Evolutionary conservation across 2,113 vertebrate genomes (phyloP), one percentile per base, ranked within the genome.

Genomic region (Todiramphus saurophagus): DNA sequence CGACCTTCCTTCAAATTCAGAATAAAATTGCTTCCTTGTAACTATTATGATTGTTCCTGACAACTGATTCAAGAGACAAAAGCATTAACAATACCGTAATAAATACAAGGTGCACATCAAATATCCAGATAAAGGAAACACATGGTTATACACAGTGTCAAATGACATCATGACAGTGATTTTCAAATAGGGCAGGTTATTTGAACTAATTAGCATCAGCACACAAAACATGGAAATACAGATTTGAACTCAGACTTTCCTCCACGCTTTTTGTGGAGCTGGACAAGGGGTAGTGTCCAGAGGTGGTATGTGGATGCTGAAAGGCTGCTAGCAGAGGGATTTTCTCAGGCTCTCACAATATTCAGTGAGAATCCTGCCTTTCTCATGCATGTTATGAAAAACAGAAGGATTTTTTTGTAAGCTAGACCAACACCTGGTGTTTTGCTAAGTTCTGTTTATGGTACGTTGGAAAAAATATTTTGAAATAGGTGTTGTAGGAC

Each of bases 71-170:
- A 72, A 90, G 60, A 78, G 87, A 93, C 89, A 67, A 53, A 95
- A 94, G 93, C 95, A 96, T 84, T 89, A 86, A 72, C 88, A 67
- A 83, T 86, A 24, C 66, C 68, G 73, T 88, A 95, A 95, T 89
- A 95, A 90, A 94, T 62, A 89, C 53, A 46, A 83, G 59, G 87
- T 87, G 72, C 68, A 83, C 76, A 90, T 60, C 73, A 81, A 59
- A 83, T 60, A 91, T 20, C 35, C 92, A 82, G 77, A 67, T 72
- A 74, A 69, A 83, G 62, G 72, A 69, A 90, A 77, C 3, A 30
- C 0, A 1, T 41, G 53, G 9, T 83, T 88, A 66, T 48, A 83
- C 53, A 60, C 25, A 80, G 64, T 72, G 88, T 64, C 68, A 59
- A 79, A 43, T 92, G 88, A 87, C 75, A 87, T 9, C 92, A 94